phyloP scores from a whole-genome alignment of 2,888 invertebrate genomes.

The Andrena hattorfiana region DNA sequence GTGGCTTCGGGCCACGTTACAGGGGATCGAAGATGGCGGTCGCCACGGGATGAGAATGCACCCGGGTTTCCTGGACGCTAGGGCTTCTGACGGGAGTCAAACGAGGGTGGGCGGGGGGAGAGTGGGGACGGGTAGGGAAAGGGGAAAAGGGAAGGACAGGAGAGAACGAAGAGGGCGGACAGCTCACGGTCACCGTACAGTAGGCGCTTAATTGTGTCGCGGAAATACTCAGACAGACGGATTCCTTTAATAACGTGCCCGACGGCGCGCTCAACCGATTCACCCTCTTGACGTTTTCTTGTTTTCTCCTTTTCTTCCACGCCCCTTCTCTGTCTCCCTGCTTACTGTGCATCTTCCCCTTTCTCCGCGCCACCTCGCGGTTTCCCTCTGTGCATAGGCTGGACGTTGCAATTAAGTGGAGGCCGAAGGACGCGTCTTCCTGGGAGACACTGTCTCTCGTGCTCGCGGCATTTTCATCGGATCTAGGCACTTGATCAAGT shows the following conservation, averaged over 20 bases:
- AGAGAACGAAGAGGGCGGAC: constrained; percentile 50
- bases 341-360: constrained; percentile 15
- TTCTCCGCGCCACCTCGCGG: constrained; percentile 25
- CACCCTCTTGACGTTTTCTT: constrained; percentile 72
- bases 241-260: constrained; percentile 82
- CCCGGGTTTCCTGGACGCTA: constrained; percentile 57
- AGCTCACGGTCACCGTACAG: constrained; percentile 73
- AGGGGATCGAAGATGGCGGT: constrained; percentile 69
- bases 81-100: constrained; percentile 49
- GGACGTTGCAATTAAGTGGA: constrained; percentile 51
- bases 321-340: constrained; percentile 1
- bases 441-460: constrained; percentile 11
- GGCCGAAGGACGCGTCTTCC: constrained; percentile 12
- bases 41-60: constrained; percentile 56
- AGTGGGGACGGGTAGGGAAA: constrained; percentile 8
- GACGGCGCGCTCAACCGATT: constrained; percentile 76
- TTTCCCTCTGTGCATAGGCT: constrained; percentile 30
- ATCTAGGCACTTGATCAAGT: too few species aligned
- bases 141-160: constrained; percentile 31
- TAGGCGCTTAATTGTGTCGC: constrained; percentile 78
- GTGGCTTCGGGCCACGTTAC: constrained; percentile 69
- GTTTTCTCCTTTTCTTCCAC: constrained; percentile 60
- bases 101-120: constrained; percentile 36
- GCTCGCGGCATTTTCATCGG: not conserved
- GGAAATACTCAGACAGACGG: constrained; percentile 82